Base-by-base conservation (phyloP, 30 jellyfish, hydroid and myxozoan species). In the Mastigias papua region DNA sequence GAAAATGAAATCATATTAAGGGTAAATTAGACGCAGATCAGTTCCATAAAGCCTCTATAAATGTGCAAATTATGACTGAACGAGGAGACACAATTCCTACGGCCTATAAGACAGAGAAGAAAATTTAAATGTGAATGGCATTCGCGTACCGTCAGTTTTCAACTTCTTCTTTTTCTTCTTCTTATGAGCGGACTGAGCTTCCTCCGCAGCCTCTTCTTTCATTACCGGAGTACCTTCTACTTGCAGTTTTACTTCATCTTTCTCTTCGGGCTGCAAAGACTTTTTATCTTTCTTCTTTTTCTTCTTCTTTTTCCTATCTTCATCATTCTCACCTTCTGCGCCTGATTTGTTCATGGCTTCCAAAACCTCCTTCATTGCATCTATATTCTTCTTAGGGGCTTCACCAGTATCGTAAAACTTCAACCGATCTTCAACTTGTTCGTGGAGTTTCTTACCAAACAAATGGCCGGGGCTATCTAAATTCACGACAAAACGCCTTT, bases 351-450 rank as follows among this genome's bases (percentile, higher is more conserved):
- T 70, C 50, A 95, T 63, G 48, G 90, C 99, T 17, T 86, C 97
- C 21, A 95, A 61, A 29, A 80, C 99, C 73, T 95, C 99, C 49
- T 82, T 81, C 99, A 95, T 95, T 19, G 87, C 99, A 80, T 95
- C 99, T 9, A 89, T 90, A 58, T 95, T 95, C 86, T 90, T 90
- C 85, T 91, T 95, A 32, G 99, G 99, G 29, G 98, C 93, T 28
- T 95, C 98, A 27, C 99, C 99, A 46, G 98, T 87, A 64, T 86
- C 97, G 72, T 90, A 95, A 78, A 86, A 95, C 81, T 85, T 82
- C 87, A 95, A 77, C 21, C 99, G 98, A 50, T 95, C 99, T 26
- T 95, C 99, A 8, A 95, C 97, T 81, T 95, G 99, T 65, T 95
- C 98, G 78, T 95, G 98, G 19, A 95, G 85, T 50, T 88, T 87